phyloP scores from a whole-genome alignment of 2,888 invertebrate species.

The Caenorhabditis virilis region DNA sequence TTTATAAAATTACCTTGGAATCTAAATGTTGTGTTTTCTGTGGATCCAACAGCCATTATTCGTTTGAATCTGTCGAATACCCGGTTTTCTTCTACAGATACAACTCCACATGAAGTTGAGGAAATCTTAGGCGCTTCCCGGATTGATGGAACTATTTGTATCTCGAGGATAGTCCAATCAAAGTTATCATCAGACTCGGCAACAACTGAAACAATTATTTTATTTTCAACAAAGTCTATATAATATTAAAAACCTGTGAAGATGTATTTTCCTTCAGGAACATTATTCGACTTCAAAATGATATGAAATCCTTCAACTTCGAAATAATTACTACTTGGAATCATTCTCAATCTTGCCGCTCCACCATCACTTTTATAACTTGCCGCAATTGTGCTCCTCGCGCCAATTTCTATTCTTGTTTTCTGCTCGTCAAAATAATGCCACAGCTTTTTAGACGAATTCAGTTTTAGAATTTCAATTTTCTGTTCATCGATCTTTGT shows the following conservation, averaged over 20 bases:
- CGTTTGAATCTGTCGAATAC: slow-evolving; percentile 39
- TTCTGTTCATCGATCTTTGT: slow-evolving; percentile 19
- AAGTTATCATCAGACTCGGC: slow-evolving; percentile 6
- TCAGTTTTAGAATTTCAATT: slow-evolving; percentile 9
- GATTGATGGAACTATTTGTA: not conserved
- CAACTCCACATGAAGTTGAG: slow-evolving; percentile 57
- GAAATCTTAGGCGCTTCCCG: slow-evolving; percentile 41
- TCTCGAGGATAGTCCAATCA: slow-evolving; percentile 8
- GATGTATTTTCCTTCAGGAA: not conserved
- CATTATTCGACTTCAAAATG: not conserved
- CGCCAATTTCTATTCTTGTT: not conserved
- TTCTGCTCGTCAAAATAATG: slow-evolving; percentile 19
- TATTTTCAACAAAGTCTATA: too few relatives aligned
- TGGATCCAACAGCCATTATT: slow-evolving; percentile 46
- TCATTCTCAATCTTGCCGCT: not conserved
- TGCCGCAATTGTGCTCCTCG: not conserved
- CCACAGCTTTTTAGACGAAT: slow-evolving; percentile 13
- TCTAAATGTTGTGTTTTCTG: slow-evolving; percentile 25
- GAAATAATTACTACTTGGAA: not conserved
- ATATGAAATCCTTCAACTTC: not conserved
- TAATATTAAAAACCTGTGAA: too few relatives aligned
- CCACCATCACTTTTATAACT: not conserved
- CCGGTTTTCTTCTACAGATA: slow-evolving; percentile 54
- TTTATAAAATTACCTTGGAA: too few relatives aligned
- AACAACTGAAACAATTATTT: slow-evolving; percentile 13